Evolutionary conservation across 2,888 invertebrate genomes (phyloP), one percentile per base, ranked within the genome.

Genomic region (Pristionchus mayeri): DNA sequence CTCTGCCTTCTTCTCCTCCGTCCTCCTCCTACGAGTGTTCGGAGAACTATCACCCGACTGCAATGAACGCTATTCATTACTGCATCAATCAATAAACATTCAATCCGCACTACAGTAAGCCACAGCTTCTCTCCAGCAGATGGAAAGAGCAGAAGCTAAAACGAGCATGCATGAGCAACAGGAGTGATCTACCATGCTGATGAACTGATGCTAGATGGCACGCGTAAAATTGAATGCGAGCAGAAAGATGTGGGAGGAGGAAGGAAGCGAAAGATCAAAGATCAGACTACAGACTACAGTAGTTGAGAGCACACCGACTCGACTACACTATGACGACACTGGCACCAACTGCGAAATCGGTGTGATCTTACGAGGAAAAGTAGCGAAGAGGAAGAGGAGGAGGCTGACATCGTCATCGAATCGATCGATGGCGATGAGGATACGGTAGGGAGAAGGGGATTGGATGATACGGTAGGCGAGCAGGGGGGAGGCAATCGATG

Each of bases 1-100:
- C 84, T 75, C 84, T 3, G 71, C 75, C 75, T 84, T 84, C 75
- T 75, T 84, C 84, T 84, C 84, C 24, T 84, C 81, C 11, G 52
- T 60, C 48, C 48, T 82, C n/a, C 81, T 34, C 52, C 81, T 82
- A 21, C 81, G 24, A 27, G 81, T 82, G n/a, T 63, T 60, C 18
- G 81, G 81, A 0, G 48, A 40, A 21, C 76, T 80, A 37, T 80
- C 80, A 4, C 81, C 81, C 16, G 81, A 82, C 81, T 82, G 63
- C 9, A 82, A 82, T 11, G 34, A 81, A 4, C 4, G 3, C 21
- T n/a, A 40, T 21, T 75, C 75, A 40, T 21, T n/a, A 24, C 24
- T 27, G 0, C 48, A 48, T 71, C 27, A 76, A 76, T 48, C 48
- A 40, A 48, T 48, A 76, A 48, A 48, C 76, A 2, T 21, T 71